These are phyloP conservation scores for Napeogenes inachia DNA, from an alignment of 2,888 invertebrate genomes.

Conservation along the genomic window DNA sequence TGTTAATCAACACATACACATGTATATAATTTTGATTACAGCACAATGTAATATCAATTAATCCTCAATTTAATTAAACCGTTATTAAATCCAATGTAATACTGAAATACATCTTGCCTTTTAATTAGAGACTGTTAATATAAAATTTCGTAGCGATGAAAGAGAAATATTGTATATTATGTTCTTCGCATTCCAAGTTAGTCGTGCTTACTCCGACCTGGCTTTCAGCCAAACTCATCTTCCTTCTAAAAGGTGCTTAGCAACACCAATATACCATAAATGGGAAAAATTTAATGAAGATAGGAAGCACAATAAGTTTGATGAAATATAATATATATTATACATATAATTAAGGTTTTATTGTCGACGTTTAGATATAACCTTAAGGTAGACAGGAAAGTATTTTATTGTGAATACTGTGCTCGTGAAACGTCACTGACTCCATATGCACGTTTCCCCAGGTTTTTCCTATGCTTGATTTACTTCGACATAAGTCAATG, in stretches of 20 bases:
- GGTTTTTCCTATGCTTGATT: no score
- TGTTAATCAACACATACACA: neutral
- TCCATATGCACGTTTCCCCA: no score
- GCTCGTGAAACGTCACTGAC: no score
- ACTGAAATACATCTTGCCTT: neutral
- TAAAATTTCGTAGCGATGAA: slow-evolving; percentile 23
- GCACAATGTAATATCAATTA: slow-evolving; percentile 6
- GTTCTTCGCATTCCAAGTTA: slow-evolving; percentile 28
- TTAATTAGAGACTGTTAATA: slow-evolving; percentile 11
- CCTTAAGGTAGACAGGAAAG: no score
- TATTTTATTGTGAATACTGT: no score
- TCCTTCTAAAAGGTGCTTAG: slow-evolving; percentile 37
- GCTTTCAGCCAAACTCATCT: slow-evolving; percentile 37
- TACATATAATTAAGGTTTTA: no score
- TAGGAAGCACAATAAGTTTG: slow-evolving; percentile 1
- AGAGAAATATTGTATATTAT: slow-evolving; percentile 32
- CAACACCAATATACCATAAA: slow-evolving; percentile 36
- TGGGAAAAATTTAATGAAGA: slow-evolving; percentile 26
- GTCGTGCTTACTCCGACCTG: slow-evolving; percentile 31
- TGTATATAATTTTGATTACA: neutral
- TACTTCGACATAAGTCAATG: no score
- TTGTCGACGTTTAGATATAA: no score
- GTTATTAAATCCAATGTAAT: neutral
- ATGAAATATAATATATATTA: neutral
- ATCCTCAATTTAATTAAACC: slow-evolving; percentile 1